Conservation (phyloP, 2,797 vertebrate genomes). For the Alfaro cultratus region DNA sequence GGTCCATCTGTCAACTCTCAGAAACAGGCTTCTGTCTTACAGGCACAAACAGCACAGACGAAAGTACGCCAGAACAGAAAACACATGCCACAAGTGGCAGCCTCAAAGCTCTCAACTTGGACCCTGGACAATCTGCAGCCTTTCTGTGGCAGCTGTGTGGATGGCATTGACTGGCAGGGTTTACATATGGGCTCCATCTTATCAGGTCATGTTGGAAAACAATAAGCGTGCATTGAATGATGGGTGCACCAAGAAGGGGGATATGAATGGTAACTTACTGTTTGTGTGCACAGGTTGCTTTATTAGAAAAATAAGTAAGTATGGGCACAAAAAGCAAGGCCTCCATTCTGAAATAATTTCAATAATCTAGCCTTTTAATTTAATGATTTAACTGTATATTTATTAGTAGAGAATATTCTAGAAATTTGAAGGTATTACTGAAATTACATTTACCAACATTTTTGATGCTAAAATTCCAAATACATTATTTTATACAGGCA, state of each 20-base stretch:
- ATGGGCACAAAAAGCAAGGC: background rate
- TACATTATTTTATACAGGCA: background rate
- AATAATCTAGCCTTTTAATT: background rate
- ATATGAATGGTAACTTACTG: conserved; percentile 21
- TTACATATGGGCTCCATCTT: conserved; percentile 76
- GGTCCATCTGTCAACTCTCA: conserved; percentile 76
- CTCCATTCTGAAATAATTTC: background rate
- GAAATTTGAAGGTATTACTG: background rate
- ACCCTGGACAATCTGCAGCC: conserved; percentile 61
- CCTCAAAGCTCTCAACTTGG: conserved; percentile 68
- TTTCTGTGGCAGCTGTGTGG: conserved; percentile 65
- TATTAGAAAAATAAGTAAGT: background rate
- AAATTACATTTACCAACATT: background rate
- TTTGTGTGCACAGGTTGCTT: conserved; percentile 3
- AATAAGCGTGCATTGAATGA: conserved; percentile 59
- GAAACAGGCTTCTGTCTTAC: conserved; percentile 61
- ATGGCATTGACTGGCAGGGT: conserved; percentile 70
- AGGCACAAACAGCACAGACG: conserved; percentile 51
- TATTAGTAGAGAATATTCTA: background rate
- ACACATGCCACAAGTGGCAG: conserved; percentile 48
- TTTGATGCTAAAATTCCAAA: background rate
- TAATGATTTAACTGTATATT: background rate
- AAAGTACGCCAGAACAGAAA: conserved; percentile 40
- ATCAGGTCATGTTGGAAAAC: conserved; percentile 66
- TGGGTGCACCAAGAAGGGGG: conserved; percentile 18